These are phyloP conservation scores for Onychostoma macrolepis DNA, from an alignment of 2,113 vertebrate genomes.

Conservation along the genomic window DNA sequence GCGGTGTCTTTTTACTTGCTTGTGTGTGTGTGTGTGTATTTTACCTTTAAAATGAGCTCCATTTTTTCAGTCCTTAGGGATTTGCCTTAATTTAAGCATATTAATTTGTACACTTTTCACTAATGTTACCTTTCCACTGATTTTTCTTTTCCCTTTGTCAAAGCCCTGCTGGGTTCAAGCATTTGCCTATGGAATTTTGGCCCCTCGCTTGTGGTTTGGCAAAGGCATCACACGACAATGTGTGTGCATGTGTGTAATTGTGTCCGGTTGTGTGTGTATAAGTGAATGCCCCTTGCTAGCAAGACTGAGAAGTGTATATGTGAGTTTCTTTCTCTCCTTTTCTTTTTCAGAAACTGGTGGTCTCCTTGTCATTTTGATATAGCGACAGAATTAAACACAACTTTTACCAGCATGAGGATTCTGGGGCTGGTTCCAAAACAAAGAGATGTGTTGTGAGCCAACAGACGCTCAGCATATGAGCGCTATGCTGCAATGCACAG, in stretches of 20 bases:
- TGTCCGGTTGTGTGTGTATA: slow-evolving; percentile 50
- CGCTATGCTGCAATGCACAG: slow-evolving; percentile 32
- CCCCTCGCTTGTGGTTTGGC: slow-evolving; percentile 86
- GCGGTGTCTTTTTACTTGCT: neutral
- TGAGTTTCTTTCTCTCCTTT: slow-evolving; percentile 30
- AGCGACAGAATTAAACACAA: slow-evolving; percentile 83
- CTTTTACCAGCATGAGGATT: slow-evolving; percentile 69
- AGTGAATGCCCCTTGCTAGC: slow-evolving; percentile 20
- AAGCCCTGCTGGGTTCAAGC: slow-evolving; percentile 75
- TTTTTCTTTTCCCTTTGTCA: slow-evolving; percentile 64
- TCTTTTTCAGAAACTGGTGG: slow-evolving; percentile 79
- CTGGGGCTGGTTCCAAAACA: slow-evolving; percentile 70
- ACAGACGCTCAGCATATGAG: slow-evolving; percentile 61
- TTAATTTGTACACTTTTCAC: slow-evolving; percentile 61
- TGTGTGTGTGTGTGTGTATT: neutral
- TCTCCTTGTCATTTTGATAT: slow-evolving; percentile 82
- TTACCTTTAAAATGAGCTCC: neutral
- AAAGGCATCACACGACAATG: slow-evolving; percentile 80
- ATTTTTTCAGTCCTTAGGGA: neutral
- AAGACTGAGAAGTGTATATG: slow-evolving; percentile 6
- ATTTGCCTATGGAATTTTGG: slow-evolving; percentile 84
- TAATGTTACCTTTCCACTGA: slow-evolving; percentile 64
- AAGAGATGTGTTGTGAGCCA: slow-evolving; percentile 55
- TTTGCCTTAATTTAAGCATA: slow-evolving; percentile 35
- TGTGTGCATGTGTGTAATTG: slow-evolving; percentile 42